Conservation (phyloP, 2,113 vertebrate species). For the Holacanthus passer region DNA sequence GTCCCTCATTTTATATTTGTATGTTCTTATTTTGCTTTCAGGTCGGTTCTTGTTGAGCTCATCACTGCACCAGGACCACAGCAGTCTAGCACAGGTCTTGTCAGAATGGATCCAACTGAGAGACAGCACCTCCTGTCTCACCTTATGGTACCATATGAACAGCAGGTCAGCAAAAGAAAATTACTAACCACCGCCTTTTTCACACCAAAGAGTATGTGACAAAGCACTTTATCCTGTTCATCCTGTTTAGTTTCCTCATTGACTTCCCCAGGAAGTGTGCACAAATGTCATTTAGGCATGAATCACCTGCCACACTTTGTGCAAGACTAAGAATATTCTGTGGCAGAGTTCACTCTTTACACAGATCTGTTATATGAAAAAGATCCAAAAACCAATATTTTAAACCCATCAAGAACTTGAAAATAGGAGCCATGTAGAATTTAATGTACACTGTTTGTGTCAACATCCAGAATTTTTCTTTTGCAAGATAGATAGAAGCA, state of each 20-base stretch:
- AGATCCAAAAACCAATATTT: not conserved
- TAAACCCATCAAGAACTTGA: not conserved
- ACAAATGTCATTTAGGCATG: slow-evolving; percentile 58
- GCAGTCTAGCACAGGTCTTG: slow-evolving; percentile 61
- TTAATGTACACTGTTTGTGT: not conserved
- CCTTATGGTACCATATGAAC: slow-evolving; percentile 79
- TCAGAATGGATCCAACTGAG: slow-evolving; percentile 79
- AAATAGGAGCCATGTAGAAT: not conserved
- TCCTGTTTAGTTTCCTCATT: slow-evolving; percentile 65
- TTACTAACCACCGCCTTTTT: not conserved
- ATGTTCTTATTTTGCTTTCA: slow-evolving; percentile 47
- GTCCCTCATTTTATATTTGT: not conserved
- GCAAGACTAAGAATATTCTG: slow-evolving; percentile 52
- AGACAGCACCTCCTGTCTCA: slow-evolving; percentile 71
- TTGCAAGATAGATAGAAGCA: not conserved
- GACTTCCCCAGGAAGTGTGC: slow-evolving; percentile 71
- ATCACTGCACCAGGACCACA: slow-evolving; percentile 44
- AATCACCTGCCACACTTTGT: slow-evolving; percentile 69
- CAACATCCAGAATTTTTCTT: not conserved
- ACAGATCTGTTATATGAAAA: not conserved
- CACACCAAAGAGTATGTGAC: slow-evolving; percentile 44
- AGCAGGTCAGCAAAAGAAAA: slow-evolving; percentile 74
- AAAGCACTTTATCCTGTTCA: slow-evolving; percentile 57
- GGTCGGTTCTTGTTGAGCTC: slow-evolving; percentile 81
- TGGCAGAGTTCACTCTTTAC: slow-evolving; percentile 57